These are phyloP conservation scores for Mola mola DNA, from an alignment of 2,113 vertebrate genomes.

Conservation along the genomic window DNA sequence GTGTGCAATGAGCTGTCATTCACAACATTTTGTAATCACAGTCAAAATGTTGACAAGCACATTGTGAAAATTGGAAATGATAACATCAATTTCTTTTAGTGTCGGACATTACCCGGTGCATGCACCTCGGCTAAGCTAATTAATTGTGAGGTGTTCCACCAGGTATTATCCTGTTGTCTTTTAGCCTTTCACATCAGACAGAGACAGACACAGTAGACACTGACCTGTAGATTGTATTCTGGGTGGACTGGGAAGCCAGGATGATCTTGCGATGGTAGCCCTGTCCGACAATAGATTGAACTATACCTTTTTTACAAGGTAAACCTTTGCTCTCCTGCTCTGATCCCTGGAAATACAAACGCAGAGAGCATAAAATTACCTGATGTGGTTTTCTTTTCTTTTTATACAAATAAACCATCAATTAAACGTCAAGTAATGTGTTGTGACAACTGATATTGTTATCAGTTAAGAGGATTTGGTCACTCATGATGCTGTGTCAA, in stretches of 20 bases:
- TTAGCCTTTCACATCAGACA: background rate
- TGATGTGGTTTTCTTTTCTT: too few species aligned
- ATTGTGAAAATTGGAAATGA: too few species aligned
- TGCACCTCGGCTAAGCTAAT: too few species aligned
- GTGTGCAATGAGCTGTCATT: too few species aligned
- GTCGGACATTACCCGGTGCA: too few species aligned
- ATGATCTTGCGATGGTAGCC: conserved; percentile 98
- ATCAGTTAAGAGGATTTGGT: background rate
- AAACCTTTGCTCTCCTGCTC: conserved; percentile 98
- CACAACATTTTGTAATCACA: too few species aligned
- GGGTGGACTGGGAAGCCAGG: conserved; percentile 93
- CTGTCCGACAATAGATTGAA: conserved; percentile 96
- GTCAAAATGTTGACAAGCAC: too few species aligned
- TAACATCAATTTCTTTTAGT: too few species aligned
- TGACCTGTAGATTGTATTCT: conserved; percentile 96
- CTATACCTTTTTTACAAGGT: conserved; percentile 98
- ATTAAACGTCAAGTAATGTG: background rate
- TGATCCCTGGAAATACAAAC: conserved; percentile 83
- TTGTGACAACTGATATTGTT: background rate
- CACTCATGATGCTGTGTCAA: too few species aligned
- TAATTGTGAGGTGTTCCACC: too few species aligned
- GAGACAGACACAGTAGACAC: background rate
- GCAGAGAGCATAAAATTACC: background rate
- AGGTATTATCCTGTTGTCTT: too few species aligned
- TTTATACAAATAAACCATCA: background rate